Conservation (phyloP, 1,140 invertebrate genomes). For the Procambarus clarkii region DNA sequence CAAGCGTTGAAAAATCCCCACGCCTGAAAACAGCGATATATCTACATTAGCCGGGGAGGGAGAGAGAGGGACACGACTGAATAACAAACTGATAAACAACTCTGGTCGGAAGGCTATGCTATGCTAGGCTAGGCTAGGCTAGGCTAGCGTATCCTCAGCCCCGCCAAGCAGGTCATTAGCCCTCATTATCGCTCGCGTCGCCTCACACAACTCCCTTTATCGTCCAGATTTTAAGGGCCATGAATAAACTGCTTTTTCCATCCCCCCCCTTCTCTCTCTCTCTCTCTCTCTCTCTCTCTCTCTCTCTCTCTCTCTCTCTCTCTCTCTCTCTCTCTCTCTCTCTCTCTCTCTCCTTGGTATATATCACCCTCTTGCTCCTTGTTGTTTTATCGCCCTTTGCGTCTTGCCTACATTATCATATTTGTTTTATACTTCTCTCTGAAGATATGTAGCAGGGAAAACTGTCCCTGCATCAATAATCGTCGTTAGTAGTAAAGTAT, state of each 20-base stretch:
- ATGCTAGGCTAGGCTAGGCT: no score
- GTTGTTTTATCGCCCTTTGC: background rate
- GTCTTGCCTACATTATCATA: background rate
- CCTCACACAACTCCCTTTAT: background rate
- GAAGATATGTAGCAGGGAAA: no score
- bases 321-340: background rate
- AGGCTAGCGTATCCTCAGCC: no score
- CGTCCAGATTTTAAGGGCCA: background rate
- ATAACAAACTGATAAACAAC: no score
- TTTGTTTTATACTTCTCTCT: background rate
- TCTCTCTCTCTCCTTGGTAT: background rate
- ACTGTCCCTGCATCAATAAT: no score
- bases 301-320: background rate
- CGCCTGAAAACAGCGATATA: no score
- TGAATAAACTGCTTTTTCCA: background rate
- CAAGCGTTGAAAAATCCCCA: no score
- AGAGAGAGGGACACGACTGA: no score
- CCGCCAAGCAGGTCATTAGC: background rate
- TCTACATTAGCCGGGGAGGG: no score
- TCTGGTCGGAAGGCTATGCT: no score
- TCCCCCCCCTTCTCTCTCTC: background rate
- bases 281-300: background rate
- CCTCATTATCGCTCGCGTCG: background rate
- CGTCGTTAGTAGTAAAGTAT: no score
- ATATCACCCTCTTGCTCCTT: no score